Percentiles rank a stretch among this genome's conserved stretches.
Conservation (phyloP, 2,888 invertebrate genomes). For the Abscondita cerata region DNA sequence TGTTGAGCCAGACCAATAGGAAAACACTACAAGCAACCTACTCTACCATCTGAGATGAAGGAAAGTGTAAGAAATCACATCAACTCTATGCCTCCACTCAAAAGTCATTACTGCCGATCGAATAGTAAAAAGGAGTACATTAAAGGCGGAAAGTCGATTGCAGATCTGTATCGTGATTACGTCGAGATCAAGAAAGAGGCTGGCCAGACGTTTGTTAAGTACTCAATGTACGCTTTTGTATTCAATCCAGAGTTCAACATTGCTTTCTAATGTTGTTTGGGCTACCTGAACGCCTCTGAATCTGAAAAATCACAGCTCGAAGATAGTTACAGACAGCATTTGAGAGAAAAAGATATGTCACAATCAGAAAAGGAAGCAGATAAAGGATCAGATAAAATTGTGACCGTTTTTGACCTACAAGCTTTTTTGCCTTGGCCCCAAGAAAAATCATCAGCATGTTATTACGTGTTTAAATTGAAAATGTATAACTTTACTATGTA, state of each 20-base stretch:
- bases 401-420: conserved; percentile 33
- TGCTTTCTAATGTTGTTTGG: background rate
- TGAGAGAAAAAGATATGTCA: conserved; percentile 25
- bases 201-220: no score
- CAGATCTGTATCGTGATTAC: no score
- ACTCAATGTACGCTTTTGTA: no score
- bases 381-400: conserved; percentile 17
- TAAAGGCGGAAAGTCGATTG: background rate
- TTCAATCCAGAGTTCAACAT: conserved; percentile 12
- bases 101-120: background rate
- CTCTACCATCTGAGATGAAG: no score
- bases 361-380: conserved; percentile 21
- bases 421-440: conserved; percentile 45
- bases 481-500: conserved; percentile 46
- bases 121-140: background rate
- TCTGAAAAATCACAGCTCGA: background rate
- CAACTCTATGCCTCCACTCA: no score
- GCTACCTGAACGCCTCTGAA: background rate
- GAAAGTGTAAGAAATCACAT: no score
- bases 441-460: conserved; percentile 45
- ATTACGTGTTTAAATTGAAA: conserved; percentile 47
- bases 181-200: no score
- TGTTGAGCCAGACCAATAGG: no score
- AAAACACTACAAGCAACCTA: no score
- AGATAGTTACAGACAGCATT: conserved; percentile 20